These are phyloP conservation scores for Fratercula arctica DNA, from an alignment of 2,797 vertebrate species.

Conservation along the genomic window DNA sequence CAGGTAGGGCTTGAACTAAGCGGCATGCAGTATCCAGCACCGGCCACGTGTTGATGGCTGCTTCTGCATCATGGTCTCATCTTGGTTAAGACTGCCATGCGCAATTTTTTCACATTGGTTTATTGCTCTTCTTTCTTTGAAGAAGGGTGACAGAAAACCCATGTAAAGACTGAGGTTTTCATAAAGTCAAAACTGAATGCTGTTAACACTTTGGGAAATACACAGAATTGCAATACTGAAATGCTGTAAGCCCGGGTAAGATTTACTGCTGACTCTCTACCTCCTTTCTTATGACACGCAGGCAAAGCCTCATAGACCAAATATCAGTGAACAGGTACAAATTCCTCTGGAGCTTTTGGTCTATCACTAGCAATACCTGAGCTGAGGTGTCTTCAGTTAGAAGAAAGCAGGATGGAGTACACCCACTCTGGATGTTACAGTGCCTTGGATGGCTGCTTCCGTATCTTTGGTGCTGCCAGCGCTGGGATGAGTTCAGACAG, in stretches of 20 bases:
- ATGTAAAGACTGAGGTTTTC: background rate
- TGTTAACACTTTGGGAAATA: background rate
- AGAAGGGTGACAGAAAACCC: background rate
- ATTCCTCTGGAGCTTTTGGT: background rate
- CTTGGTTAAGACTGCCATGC: background rate
- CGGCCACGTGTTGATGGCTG: accelerated
- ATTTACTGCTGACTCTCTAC: background rate
- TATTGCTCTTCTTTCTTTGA: background rate
- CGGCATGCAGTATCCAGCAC: background rate
- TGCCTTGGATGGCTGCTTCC: background rate
- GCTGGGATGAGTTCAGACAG: background rate
- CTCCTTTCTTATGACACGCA: background rate
- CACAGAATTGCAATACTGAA: background rate
- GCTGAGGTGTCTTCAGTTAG: background rate
- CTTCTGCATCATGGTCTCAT: background rate
- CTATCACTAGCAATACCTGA: background rate
- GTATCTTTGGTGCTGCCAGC: background rate
- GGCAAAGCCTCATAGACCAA: background rate
- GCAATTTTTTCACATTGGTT: background rate
- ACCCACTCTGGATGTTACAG: accelerated
- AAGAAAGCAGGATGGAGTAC: background rate
- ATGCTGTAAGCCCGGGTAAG: background rate
- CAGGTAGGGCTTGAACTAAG: background rate
- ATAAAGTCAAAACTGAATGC: background rate
- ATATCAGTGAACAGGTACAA: background rate